Evolutionary conservation across 2,888 invertebrate species (phyloP).

Genomic region (Cantharis nigra): DNA sequence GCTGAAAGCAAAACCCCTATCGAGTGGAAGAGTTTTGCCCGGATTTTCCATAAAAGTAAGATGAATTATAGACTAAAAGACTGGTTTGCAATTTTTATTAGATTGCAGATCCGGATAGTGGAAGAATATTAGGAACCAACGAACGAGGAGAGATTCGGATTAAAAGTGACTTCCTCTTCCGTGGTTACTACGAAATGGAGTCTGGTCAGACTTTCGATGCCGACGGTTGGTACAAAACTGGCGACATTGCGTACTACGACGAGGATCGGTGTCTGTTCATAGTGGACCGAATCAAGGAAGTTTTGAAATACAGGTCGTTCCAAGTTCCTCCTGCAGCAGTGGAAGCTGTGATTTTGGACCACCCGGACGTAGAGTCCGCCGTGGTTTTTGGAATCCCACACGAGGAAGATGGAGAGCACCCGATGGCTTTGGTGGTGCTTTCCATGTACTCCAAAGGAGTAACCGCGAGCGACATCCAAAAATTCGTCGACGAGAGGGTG

Average conservation of each 20-base stretch:
- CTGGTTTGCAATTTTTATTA: constrained; percentile 39
- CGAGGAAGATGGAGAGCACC: constrained; percentile 69
- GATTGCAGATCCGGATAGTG: constrained; percentile 57
- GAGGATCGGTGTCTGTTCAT: constrained; percentile 55
- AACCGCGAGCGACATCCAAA: neutral
- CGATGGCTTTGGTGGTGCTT: constrained; percentile 57
- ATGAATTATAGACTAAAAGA: neutral
- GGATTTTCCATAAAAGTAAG: neutral
- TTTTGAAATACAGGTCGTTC: constrained; percentile 57
- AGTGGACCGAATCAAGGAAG: constrained; percentile 56
- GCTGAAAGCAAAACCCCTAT: neutral
- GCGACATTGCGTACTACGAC: constrained; percentile 58
- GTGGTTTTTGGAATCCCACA: constrained; percentile 80
- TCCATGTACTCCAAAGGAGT: constrained; percentile 17
- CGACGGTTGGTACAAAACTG: constrained; percentile 57
- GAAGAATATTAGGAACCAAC: constrained; percentile 55
- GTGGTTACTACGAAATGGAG: constrained; percentile 57
- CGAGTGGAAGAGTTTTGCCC: constrained; percentile 28
- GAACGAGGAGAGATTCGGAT: constrained; percentile 60
- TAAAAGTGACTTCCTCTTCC: constrained; percentile 48
- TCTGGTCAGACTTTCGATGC: constrained; percentile 54
- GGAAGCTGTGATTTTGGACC: constrained; percentile 68
- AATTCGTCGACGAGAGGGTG: constrained; percentile 4
- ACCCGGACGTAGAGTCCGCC: constrained; percentile 74
- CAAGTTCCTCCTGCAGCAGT: constrained; percentile 77